Evolutionary conservation across 2,797 vertebrate genomes (phyloP).

Genomic region (Oryzias dopingdopingensis): DNA sequence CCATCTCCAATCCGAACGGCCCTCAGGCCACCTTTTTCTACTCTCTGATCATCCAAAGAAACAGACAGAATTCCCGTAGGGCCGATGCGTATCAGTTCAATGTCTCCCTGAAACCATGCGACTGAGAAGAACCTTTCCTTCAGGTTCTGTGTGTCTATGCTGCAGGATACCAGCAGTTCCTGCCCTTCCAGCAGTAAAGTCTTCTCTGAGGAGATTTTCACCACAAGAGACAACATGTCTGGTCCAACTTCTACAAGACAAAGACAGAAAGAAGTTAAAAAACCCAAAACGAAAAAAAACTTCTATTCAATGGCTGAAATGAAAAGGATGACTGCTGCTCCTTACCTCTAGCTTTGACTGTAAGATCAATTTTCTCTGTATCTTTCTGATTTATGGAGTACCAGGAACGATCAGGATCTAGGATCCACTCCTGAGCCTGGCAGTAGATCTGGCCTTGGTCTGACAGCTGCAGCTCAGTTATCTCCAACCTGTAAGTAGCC

Average conservation of each 20-base stretch:
- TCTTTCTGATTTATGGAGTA: conserved; percentile 72
- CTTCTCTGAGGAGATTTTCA: conserved; percentile 52
- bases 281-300: conserved; percentile 21
- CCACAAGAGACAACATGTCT: conserved; percentile 57
- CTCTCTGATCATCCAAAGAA: conserved; percentile 51
- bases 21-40: conserved; percentile 70
- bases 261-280: not conserved
- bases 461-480: conserved; percentile 62
- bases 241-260: conserved; percentile 35
- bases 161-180: conserved; percentile 73
- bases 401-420: conserved; percentile 79
- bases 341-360: conserved; percentile 77
- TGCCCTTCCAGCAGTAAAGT: conserved; percentile 69
- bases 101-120: conserved; percentile 68
- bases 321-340: not conserved
- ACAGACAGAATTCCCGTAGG: conserved; percentile 73
- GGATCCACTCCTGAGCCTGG: conserved; percentile 76
- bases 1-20: conserved; percentile 61
- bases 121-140: conserved; percentile 68
- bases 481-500: conserved; percentile 65
- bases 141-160: conserved; percentile 47
- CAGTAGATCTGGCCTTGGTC: conserved; percentile 76
- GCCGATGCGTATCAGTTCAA: conserved; percentile 70
- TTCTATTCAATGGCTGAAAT: not conserved
- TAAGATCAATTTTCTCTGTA: conserved; percentile 47